Conservation (phyloP, 1,140 invertebrate genomes). For the Pemphigus obesinymphae region DNA sequence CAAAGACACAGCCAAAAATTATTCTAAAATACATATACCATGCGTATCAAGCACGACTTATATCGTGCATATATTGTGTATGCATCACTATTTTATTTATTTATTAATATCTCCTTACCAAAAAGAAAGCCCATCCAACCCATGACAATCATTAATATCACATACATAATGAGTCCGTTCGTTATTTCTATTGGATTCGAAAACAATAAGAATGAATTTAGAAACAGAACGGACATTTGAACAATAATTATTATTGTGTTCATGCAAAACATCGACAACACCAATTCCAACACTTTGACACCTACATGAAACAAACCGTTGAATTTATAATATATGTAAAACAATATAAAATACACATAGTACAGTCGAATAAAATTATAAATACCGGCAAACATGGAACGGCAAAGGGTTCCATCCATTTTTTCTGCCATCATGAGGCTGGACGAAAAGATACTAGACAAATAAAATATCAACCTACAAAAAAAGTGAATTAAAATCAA, state of each 20-base stretch:
- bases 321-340: background rate
- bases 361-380: background rate
- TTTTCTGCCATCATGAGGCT: conserved; percentile 46
- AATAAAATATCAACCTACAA: no score
- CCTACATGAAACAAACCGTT: background rate
- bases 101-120: no score
- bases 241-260: background rate
- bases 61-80: no score
- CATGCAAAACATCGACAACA: conserved; percentile 3
- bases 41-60: no score
- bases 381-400: conserved; percentile 47
- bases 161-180: background rate
- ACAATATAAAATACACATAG: background rate
- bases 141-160: background rate
- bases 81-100: no score
- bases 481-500: no score
- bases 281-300: conserved; percentile 2
- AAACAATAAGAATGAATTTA: background rate
- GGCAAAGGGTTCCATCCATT: conserved; percentile 46
- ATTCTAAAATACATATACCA: no score
- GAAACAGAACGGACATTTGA: background rate
- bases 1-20: no score
- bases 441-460: conserved; percentile 46
- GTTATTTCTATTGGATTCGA: background rate
- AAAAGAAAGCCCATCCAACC: conserved; percentile 22